Evolutionary conservation across 2,113 vertebrate genomes (phyloP).

Genomic region (Jaculus jaculus): DNA sequence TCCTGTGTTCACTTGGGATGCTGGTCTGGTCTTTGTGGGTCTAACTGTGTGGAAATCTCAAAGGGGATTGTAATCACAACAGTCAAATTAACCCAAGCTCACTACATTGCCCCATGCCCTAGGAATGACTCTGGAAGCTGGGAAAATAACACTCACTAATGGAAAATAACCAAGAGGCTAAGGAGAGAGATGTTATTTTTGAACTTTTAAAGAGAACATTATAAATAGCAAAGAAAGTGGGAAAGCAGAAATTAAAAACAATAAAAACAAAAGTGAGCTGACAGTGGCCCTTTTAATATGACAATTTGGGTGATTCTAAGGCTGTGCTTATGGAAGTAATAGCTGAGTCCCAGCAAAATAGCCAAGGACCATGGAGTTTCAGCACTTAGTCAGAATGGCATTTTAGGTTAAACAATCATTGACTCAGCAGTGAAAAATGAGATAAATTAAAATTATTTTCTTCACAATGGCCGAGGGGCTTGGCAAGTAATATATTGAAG

Average conservation of each 20-base stretch:
- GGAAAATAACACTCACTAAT: constrained; percentile 52
- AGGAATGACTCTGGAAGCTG: constrained; percentile 29
- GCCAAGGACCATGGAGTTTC: constrained; percentile 81
- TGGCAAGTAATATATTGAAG: constrained; percentile 88
- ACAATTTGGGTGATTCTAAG: constrained; percentile 75
- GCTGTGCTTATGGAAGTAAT: constrained; percentile 75
- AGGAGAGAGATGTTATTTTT: constrained; percentile 78
- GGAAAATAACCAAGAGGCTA: constrained; percentile 74
- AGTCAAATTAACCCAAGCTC: constrained; percentile 60
- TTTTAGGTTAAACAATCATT: constrained; percentile 89
- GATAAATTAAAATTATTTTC: constrained; percentile 90
- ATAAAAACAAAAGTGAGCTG: constrained; percentile 76
- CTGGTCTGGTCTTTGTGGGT: background rate
- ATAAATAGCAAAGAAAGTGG: constrained; percentile 76
- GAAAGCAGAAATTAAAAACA: constrained; percentile 81
- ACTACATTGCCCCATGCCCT: constrained; percentile 44
- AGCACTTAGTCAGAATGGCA: constrained; percentile 86
- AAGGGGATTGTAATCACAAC: background rate
- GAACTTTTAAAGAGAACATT: constrained; percentile 79
- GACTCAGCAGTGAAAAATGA: constrained; percentile 88
- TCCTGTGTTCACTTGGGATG: background rate
- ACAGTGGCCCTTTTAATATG: constrained; percentile 70
- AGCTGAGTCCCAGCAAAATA: constrained; percentile 79
- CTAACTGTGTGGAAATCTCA: constrained; percentile 25
- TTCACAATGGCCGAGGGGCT: constrained; percentile 82